Evolutionary conservation across 2,113 vertebrate genomes (phyloP).

Genomic region (Collichthys lucidus): DNA sequence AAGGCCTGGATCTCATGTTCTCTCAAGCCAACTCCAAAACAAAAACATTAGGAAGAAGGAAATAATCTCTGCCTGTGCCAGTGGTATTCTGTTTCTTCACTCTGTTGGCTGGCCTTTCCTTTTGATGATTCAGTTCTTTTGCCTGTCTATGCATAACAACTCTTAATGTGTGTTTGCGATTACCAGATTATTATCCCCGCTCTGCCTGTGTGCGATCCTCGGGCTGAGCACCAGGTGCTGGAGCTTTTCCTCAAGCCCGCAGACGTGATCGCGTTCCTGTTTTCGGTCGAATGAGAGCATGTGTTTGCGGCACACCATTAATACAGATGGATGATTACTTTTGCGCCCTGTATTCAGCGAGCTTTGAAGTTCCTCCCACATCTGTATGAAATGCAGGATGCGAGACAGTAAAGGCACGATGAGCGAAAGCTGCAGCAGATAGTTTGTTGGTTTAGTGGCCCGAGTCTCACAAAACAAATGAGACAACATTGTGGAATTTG

Average conservation of each 20-base stretch:
- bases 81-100: conserved; percentile 2
- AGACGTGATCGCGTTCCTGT: conserved; percentile 32
- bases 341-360: background rate
- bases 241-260: conserved; percentile 14
- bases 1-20: conserved; percentile 21
- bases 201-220: conserved; percentile 20
- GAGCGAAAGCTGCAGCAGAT: background rate
- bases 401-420: background rate
- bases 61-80: conserved; percentile 36
- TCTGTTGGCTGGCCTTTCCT: conserved; percentile 37
- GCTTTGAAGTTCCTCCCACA: conserved; percentile 38
- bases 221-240: conserved; percentile 27
- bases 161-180: conserved; percentile 59
- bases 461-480: conserved; percentile 46
- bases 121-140: conserved; percentile 55
- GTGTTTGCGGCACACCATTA: conserved; percentile 39
- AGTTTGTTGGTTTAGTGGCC: conserved; percentile 35
- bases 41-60: conserved; percentile 44
- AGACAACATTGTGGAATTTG: conserved; percentile 54
- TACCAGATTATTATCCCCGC: conserved; percentile 48
- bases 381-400: conserved; percentile 25
- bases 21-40: conserved; percentile 11
- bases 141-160: conserved; percentile 40
- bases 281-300: conserved; percentile 22
- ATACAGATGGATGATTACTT: conserved; percentile 18